Evolutionary conservation across 1,140 invertebrate species (phyloP).

Genomic region (Hyphantria cunea): DNA sequence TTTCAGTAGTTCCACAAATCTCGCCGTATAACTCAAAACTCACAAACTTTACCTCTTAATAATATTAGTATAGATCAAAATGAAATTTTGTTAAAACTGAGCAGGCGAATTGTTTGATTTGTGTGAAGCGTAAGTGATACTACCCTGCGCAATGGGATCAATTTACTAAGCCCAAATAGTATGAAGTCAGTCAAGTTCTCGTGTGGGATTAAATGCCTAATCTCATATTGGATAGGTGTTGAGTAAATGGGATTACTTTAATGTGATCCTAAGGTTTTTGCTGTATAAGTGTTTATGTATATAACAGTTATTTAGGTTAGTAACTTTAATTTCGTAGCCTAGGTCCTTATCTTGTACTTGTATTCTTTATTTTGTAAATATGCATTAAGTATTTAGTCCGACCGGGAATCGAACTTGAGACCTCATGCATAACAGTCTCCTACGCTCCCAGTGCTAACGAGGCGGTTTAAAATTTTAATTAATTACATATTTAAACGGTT

Average conservation of each 20-base stretch:
- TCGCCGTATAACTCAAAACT: too few relatives aligned
- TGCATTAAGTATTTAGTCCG: too few relatives aligned
- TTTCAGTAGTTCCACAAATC: too few relatives aligned
- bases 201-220: constrained; percentile 48
- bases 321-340: not conserved
- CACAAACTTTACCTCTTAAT: too few relatives aligned
- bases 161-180: constrained; percentile 35
- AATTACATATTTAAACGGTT: too few relatives aligned
- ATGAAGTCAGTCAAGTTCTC: constrained; percentile 38
- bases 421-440: too few relatives aligned
- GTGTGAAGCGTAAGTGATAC: constrained; percentile 31
- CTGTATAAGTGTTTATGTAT: constrained; percentile 3
- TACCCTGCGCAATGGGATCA: constrained; percentile 14
- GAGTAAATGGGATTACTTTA: constrained; percentile 47
- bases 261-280: constrained; percentile 32
- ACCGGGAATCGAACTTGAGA: too few relatives aligned
- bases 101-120: constrained; percentile 16
- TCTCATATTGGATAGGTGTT: constrained; percentile 54
- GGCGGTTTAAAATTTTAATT: too few relatives aligned
- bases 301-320: constrained; percentile 7
- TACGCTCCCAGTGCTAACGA: too few relatives aligned
- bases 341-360: too few relatives aligned
- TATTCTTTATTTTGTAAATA: too few relatives aligned
- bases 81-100: constrained; percentile 1
- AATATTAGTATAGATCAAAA: too few relatives aligned